Evolutionary conservation across 2,888 invertebrate genomes (phyloP).

Genomic region (Meiosimyza decipiens): DNA sequence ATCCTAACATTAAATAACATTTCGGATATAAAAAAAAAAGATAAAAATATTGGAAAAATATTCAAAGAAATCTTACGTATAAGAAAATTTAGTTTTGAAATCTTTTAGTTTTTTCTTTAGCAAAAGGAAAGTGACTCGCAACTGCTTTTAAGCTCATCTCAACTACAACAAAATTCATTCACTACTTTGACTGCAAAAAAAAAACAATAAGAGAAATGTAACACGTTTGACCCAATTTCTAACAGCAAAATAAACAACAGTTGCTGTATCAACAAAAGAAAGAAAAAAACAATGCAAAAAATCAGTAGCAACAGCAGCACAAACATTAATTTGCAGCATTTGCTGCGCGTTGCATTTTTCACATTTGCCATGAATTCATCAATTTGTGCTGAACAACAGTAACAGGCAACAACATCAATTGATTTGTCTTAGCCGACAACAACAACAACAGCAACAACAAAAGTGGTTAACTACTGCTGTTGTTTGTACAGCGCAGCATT

Average conservation of each 20-base stretch:
- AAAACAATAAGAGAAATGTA: background rate
- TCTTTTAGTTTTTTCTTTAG: background rate
- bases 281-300: background rate
- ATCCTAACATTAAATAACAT: no score
- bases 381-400: constrained; percentile 2
- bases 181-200: no score
- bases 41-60: no score
- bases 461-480: background rate
- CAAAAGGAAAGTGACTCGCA: background rate
- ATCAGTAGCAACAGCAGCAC: constrained; percentile 16
- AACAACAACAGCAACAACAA: background rate
- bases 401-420: constrained; percentile 12
- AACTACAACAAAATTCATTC: no score
- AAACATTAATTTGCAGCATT: constrained; percentile 20
- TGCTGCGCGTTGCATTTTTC: constrained; percentile 25
- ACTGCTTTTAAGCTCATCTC: no score
- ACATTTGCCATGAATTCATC: constrained; percentile 26
- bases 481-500: background rate
- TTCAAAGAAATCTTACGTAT: no score
- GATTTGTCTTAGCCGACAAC: constrained; percentile 18
- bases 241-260: constrained; percentile 4
- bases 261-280: background rate
- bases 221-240: constrained; percentile 30
- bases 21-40: no score
- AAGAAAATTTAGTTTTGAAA: no score